Conservation (phyloP, 1,140 invertebrate species). For the Chironomus striatipennis region DNA sequence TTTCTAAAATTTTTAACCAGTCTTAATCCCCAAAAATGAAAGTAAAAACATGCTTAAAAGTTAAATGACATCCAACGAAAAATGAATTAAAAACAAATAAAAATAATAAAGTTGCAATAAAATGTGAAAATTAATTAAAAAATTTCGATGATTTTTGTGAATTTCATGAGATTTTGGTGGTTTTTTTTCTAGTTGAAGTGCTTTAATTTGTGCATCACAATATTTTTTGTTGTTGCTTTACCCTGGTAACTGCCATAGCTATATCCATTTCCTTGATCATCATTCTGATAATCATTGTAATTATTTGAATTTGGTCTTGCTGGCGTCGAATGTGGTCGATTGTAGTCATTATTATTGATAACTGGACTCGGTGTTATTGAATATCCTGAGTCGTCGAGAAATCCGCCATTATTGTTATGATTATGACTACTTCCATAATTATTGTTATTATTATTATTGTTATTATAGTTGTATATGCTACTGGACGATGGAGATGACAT, state of each 20-base stretch:
- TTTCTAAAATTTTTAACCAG: not conserved
- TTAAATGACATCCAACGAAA: not conserved
- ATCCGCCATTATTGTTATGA: constrained; percentile 15
- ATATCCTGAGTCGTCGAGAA: not conserved
- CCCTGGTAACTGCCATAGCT: not conserved
- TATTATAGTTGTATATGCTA: not conserved
- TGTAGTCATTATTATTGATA: not conserved
- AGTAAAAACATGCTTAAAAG: too few species aligned
- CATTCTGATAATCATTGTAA: not conserved
- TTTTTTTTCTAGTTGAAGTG: too few species aligned
- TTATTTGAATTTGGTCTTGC: not conserved
- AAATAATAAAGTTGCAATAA: not conserved
- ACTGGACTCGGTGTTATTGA: constrained; percentile 17
- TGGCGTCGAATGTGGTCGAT: constrained; percentile 14
- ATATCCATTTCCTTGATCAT: not conserved
- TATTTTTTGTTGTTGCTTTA: not conserved
- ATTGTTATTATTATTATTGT: not conserved
- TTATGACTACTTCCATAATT: not conserved
- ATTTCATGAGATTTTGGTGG: too few species aligned
- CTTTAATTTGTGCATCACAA: too few species aligned
- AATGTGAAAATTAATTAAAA: too few species aligned
- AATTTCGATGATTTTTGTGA: too few species aligned
- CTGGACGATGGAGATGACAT: not conserved
- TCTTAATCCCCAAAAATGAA: too few species aligned
- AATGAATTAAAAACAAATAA: not conserved